Percentiles rank a stretch among this genome's conserved stretches.
phyloP scores from a whole-genome alignment of 2,113 vertebrate genomes.

The Columba livia region DNA sequence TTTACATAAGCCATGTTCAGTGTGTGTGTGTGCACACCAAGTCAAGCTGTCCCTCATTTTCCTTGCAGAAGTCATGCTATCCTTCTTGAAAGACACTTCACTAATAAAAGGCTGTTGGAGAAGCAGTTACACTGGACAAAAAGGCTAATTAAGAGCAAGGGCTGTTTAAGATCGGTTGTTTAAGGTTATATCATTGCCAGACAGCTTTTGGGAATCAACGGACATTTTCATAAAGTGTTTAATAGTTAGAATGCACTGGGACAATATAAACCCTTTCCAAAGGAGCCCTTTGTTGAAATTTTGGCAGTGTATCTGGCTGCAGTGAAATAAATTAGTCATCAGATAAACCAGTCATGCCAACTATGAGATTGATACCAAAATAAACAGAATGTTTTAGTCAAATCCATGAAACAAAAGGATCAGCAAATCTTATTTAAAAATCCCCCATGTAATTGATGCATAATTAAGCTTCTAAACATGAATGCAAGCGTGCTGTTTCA shows the following conservation, averaged over 20 bases:
- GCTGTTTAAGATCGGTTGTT: neutral
- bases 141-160: neutral
- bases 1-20: neutral
- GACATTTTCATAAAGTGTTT: neutral
- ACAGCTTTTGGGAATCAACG: constrained; percentile 5
- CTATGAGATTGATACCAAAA: constrained; percentile 44
- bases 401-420: constrained; percentile 47
- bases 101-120: neutral
- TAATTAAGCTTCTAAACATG: constrained; percentile 48
- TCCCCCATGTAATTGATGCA: constrained; percentile 19
- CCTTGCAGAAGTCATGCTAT: neutral
- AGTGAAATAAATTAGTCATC: constrained; percentile 52
- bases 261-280: constrained; percentile 18
- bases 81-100: neutral
- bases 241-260: constrained; percentile 10
- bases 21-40: neutral
- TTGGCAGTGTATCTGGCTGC: constrained; percentile 26
- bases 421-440: constrained; percentile 50
- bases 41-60: neutral
- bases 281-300: constrained; percentile 33
- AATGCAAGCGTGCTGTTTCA: constrained; percentile 18
- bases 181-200: neutral
- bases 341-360: constrained; percentile 54
- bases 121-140: neutral
- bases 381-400: constrained; percentile 40